Evolutionary conservation across 2,113 vertebrate species (phyloP), one percentile per base, ranked within the genome.

Genomic region (Ginglymostoma cirratum): DNA sequence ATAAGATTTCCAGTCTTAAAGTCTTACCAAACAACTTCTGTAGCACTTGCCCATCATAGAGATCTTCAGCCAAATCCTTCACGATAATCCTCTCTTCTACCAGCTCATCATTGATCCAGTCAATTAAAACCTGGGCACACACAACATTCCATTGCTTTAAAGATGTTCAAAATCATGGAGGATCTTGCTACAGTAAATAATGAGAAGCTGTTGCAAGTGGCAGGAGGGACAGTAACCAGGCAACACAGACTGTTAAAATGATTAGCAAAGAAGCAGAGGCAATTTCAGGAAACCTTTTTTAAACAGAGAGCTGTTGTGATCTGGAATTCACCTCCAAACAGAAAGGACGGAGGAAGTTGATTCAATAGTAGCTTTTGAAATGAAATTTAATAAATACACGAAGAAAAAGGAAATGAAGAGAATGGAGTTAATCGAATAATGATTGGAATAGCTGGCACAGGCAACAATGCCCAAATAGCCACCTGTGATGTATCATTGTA

Each of bases 41-140:
- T 95, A 99, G 95, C 95, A 99, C 98, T 97, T 99, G 98, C 96
- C 98, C 98, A 95, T 99, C 98, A 38, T 98, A 98, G 95, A 99
- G 96, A 96, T 99, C 98, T 96, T 98, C 98, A 95, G 98, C 98
- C 96, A 98, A 97, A 96, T 98, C 98, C 97, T 99, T 99, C 96
- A 99, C 98, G 96, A 99, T 99, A 96, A 99, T 99, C 96, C 98
- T 97, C 96, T 99, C 98, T 96, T 98, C 98, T 23, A 98, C 98
- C 97, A 99, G 97, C 96, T 98, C 98, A 72, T 98, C 98, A 96
- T 99, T 99, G 97, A 99, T 98, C 98, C 98, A 99, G 97, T 99
- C 98, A 96, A 99, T 98, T 96, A 99, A 97, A 94, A 99, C 98
- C 98, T 99, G 96, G 96, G 96, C 5, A 96, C 96, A 80, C 2